Percentiles rank a stretch among this genome's conserved stretches.
Evolutionary conservation across 2,888 invertebrate species (phyloP).

Genomic region (Spodoptera littoralis): DNA sequence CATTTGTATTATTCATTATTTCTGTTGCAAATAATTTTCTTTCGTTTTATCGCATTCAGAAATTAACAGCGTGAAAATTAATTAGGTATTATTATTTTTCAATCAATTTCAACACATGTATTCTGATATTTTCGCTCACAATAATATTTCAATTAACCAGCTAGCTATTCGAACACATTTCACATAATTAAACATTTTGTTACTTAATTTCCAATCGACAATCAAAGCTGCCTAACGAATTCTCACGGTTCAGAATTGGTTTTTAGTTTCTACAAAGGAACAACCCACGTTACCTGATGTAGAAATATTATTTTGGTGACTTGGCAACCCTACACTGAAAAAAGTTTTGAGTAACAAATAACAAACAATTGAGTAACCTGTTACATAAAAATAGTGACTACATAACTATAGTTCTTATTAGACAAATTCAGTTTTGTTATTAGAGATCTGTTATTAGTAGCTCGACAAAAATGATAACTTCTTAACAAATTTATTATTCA

Average conservation of each 20-base stretch:
- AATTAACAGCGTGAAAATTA: conserved; percentile 49
- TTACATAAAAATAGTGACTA: too few relatives aligned
- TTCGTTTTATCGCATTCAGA: conserved; percentile 26
- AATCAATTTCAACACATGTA: conserved; percentile 48
- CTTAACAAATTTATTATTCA: too few relatives aligned
- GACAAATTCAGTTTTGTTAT: too few relatives aligned
- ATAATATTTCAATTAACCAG: conserved; percentile 48
- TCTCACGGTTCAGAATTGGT: neutral
- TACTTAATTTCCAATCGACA: conserved; percentile 36
- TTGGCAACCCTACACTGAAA: conserved; percentile 75
- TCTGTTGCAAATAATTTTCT: conserved; percentile 23
- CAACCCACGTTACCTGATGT: too few relatives aligned
- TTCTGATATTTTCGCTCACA: conserved; percentile 30
- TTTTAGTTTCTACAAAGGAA: neutral
- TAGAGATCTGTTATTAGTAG: too few relatives aligned
- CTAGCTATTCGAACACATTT: conserved; percentile 40
- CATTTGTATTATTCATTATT: conserved; percentile 23
- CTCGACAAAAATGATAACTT: too few relatives aligned
- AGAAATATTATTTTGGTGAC: too few relatives aligned
- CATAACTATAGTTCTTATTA: too few relatives aligned
- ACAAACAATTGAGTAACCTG: too few relatives aligned
- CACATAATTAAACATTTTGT: conserved; percentile 46
- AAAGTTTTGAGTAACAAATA: too few relatives aligned
- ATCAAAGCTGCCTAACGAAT: conserved; percentile 11
- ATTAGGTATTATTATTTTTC: conserved; percentile 51